phyloP scores from a whole-genome alignment of 2,113 vertebrate species.

The Acrocephalus kingi region DNA sequence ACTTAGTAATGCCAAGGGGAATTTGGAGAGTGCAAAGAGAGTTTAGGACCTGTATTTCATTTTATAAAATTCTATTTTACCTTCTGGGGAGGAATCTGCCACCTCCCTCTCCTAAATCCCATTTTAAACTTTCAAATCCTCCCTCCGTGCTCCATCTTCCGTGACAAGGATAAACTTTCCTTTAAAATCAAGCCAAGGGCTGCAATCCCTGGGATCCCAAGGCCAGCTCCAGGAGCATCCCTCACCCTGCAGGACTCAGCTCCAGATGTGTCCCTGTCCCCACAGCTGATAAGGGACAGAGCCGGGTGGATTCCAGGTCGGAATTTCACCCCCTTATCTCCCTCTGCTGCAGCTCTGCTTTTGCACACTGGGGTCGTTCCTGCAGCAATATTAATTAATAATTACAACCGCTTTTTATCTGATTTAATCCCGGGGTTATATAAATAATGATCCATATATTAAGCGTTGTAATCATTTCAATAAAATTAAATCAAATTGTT shows the following conservation, averaged over 20 bases:
- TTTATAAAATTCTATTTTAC: not conserved
- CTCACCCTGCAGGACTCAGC: not conserved
- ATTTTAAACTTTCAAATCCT: not conserved
- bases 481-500: not conserved
- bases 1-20: not conserved
- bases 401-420: not conserved
- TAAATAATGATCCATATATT: not conserved
- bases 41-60: not conserved
- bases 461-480: not conserved
- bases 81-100: not conserved
- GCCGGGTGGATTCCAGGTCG: not conserved
- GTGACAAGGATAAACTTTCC: not conserved
- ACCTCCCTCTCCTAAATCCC: not conserved
- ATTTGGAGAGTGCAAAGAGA: not conserved
- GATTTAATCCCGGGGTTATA: not conserved
- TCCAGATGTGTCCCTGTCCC: not conserved
- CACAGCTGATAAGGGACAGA: slow-evolving; percentile 1
- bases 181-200: not conserved
- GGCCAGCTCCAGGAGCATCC: not conserved
- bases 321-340: slow-evolving; percentile 21
- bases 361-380: not conserved
- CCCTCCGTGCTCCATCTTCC: not conserved
- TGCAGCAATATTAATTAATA: not conserved
- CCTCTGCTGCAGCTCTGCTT: not conserved
- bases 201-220: not conserved